Evolutionary conservation across 2,797 vertebrate genomes (phyloP), one percentile per base, ranked within the genome.

Genomic region (Myotis findleyi): DNA sequence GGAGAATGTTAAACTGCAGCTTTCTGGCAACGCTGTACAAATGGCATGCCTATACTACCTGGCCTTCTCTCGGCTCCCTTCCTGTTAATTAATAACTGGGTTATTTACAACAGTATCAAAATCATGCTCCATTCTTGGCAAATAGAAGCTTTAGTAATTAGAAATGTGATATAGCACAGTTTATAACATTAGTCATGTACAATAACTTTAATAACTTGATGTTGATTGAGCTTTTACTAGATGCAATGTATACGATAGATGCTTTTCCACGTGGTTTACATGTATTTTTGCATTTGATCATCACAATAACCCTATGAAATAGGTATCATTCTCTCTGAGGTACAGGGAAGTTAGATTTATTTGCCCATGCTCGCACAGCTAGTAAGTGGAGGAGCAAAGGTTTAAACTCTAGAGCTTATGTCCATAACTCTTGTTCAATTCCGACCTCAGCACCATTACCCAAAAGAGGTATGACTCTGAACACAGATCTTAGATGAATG

Each of bases 401-500:
- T 93, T 94, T 89, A 91, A 77, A 36, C 47, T 89, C 20, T 55
- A 89, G 68, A 91, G 71, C 47, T 83, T 77, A 84, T 27, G 10
- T 76, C 33, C 64, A 59, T 76, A 87, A 82, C 25, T 94, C 66
- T 89, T 73, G 11, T 64, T 86, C 49, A 91, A 6, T 88, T 91
- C 62, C 87, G 49, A 72, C 47, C 53, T 96, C 84, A 71, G 81
- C 91, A 64, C n/a, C 66, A 81, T 87, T 59, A 86, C 55, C 30
- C 86, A 57, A 88, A 85, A 47, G 47, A 84, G 30, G 17, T 75
- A 57, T 21, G 9, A 75, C 17, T 89, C 81, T 96, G 95, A 87
- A 93, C 89, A 66, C 73, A 53, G 92, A 87, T 93, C 75, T 95
- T 71, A 66, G 66, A 57, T 92, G 93, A 82, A 71, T 83, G 89